Percentiles rank a stretch among this genome's conserved stretches.
Evolutionary conservation across 2,888 invertebrate species (phyloP).

Genomic region (Drosophila antonietae): DNA sequence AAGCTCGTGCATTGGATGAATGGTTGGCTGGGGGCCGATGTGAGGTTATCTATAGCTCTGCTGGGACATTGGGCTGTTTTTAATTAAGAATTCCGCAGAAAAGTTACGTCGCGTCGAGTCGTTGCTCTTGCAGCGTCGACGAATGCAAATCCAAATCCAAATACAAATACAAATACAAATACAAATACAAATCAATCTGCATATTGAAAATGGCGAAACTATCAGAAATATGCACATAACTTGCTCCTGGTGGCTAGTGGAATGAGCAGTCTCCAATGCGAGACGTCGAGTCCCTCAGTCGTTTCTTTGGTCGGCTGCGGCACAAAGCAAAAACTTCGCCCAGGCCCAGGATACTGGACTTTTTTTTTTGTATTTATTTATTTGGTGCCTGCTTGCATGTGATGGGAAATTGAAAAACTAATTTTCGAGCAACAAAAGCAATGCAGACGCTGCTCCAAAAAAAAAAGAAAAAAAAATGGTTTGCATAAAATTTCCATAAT

Average conservation of each 20-base stretch:
- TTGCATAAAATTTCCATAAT: conserved; percentile 79
- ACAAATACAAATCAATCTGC: conserved; percentile 66
- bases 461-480: conserved; percentile 14
- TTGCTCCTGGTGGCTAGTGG: conserved; percentile 38
- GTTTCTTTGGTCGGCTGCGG: conserved; percentile 26
- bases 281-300: conserved; percentile 35
- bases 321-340: conserved; percentile 46
- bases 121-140: neutral
- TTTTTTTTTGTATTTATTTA: conserved; percentile 10
- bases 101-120: conserved; percentile 16
- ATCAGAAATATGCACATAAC: conserved; percentile 65
- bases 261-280: conserved; percentile 9
- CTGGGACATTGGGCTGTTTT: conserved; percentile 44
- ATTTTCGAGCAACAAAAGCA: conserved; percentile 71
- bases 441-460: conserved; percentile 52
- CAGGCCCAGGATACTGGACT: conserved; percentile 16
- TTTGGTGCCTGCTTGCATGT: conserved; percentile 22
- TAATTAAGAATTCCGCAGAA: conserved; percentile 63
- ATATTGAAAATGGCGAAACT: conserved; percentile 50
- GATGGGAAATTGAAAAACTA: conserved; percentile 71
- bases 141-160: conserved; percentile 20
- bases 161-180: conserved; percentile 44
- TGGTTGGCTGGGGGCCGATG: neutral
- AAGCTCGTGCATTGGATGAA: conserved; percentile 9
- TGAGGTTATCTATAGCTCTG: conserved; percentile 51